Evolutionary conservation across 2,113 vertebrate genomes (phyloP).

Genomic region (Crotalus helleri): DNA sequence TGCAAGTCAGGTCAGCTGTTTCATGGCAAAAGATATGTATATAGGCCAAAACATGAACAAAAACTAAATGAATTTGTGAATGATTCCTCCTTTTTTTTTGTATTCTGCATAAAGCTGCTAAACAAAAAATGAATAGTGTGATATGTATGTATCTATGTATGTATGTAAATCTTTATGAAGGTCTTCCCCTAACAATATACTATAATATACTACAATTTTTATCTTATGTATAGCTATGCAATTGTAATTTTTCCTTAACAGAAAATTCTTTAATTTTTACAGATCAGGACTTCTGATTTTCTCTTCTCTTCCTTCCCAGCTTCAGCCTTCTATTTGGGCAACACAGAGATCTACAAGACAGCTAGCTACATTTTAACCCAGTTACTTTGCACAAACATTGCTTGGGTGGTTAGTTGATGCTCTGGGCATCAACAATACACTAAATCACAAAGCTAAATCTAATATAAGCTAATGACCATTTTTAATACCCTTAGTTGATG

Average conservation of each 20-base stretch:
- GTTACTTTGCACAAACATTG: neutral
- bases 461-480: neutral
- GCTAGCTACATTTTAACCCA: neutral
- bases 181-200: neutral
- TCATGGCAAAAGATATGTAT: no score
- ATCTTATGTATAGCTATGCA: neutral
- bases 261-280: neutral
- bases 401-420: neutral
- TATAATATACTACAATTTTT: neutral
- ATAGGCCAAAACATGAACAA: no score
- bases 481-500: neutral
- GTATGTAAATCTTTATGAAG: no score
- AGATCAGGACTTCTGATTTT: neutral
- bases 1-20: no score
- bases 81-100: neutral
- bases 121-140: neutral
- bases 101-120: neutral
- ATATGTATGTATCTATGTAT: neutral
- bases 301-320: neutral
- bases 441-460: neutral
- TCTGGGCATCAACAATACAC: neutral
- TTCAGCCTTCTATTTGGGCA: neutral
- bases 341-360: neutral
- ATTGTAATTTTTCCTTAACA: neutral
- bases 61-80: neutral